Evolutionary conservation across 2,888 invertebrate genomes (phyloP), one percentile per base, ranked within the genome.

Genomic region (Hirtodrosophila histrioides): DNA sequence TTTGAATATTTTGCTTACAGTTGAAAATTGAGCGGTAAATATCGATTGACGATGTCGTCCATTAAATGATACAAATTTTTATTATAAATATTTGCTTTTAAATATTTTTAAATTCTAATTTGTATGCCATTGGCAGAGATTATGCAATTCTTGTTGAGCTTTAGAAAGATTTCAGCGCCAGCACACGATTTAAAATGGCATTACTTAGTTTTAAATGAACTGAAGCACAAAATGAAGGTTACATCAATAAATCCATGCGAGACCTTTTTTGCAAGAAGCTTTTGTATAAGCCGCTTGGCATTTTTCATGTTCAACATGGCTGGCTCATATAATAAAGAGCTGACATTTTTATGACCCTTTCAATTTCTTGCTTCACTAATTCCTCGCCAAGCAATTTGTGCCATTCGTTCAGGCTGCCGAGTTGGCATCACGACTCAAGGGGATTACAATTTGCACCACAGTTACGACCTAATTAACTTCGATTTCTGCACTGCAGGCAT

Each of bases 401-500:
- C 56, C 60, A 71, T 72, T 75, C 58, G 45, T 63, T 72, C 54
- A 45, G 48, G 51, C 44, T 53, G 40, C 45, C 29, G 10, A 23
- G 31, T 35, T 29, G 17, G 46, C 45, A 44, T 29, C 33, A 37
- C 43, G 45, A 40, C 57, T 57, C 46, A 31, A 46, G 40, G 55
- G 77, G 63, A 66, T 67, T 63, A 64, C 68, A 77, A 78, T 77
- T 82, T 71, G 72, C 79, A 68, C 69, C 75, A 77, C 75, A 75
- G 77, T 81, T 76, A 78, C 70, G 71, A 85, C 81, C 85, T 81
- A 85, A 84, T 84, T 84, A 84, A 85, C 84, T 84, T 84, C 85
- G 84, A 84, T 84, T 83, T 77, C 58, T 67, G 68, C 64, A 50
- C 77, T 72, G 68, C 70, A 61, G 83, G 78, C 85, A 85, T 84